Percentiles rank a stretch among this genome's conserved stretches.
Conservation (phyloP, 2,797 vertebrate species). For the Danio jaintianensis region DNA sequence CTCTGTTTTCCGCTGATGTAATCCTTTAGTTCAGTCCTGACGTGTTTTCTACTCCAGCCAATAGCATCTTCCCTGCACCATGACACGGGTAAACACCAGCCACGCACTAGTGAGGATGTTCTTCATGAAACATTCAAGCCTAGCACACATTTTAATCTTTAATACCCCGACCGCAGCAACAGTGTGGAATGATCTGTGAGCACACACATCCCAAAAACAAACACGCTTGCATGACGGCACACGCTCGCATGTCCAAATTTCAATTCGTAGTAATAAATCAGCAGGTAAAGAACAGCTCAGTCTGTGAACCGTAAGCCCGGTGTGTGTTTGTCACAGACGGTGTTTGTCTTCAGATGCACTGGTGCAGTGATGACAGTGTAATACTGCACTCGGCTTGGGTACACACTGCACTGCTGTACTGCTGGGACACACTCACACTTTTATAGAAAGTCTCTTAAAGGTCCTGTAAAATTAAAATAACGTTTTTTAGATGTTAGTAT, state of each 20-base stretch:
- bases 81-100: constrained; percentile 67
- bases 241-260: constrained; percentile 3
- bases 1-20: constrained; percentile 60
- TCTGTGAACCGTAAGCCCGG: neutral
- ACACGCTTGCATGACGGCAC: constrained; percentile 4
- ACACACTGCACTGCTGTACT: constrained; percentile 15
- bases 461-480: too few species aligned
- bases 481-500: too few species aligned
- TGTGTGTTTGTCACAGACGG: neutral
- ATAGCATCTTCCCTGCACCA: constrained; percentile 51
- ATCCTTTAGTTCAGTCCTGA: constrained; percentile 63
- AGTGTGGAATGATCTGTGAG: constrained; percentile 57
- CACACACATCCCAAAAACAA: constrained; percentile 15
- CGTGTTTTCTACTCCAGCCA: constrained; percentile 62
- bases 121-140: constrained; percentile 74
- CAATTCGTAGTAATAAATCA: neutral
- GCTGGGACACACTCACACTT: neutral
- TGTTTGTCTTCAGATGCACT: constrained; percentile 26
- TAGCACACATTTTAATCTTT: constrained; percentile 79
- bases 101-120: constrained; percentile 67
- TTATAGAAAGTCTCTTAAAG: neutral
- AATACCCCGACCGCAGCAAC: constrained; percentile 67
- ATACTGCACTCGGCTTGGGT: neutral
- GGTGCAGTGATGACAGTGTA: constrained; percentile 50
- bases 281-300: neutral